Percentiles rank a stretch among this genome's conserved stretches.
Conservation (phyloP, 2,888 invertebrate genomes). For the Nomada flava region DNA sequence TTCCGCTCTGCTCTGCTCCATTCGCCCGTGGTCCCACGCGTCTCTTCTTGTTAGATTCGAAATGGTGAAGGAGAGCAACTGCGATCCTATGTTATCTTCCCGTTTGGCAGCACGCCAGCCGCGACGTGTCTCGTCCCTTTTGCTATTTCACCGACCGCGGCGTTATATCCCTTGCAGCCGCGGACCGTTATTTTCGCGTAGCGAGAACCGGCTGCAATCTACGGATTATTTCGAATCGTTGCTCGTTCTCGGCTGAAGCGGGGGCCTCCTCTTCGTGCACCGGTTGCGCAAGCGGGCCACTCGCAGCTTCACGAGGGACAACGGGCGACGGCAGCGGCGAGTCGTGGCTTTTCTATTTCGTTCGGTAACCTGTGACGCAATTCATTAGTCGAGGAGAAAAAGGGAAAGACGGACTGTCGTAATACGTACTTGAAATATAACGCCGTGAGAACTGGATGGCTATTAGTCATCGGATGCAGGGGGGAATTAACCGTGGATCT, state of each 20-base stretch:
- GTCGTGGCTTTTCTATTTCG: not conserved
- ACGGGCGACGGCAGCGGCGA: not conserved
- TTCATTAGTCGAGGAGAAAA: constrained; percentile 39
- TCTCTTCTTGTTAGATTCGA: constrained; percentile 19
- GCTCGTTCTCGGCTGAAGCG: not conserved
- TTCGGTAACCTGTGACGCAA: constrained; percentile 52
- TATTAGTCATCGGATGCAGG: constrained; percentile 36
- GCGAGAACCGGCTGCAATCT: constrained; percentile 59
- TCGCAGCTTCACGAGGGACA: not conserved
- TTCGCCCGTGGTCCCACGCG: not conserved
- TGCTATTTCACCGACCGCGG: constrained; percentile 59
- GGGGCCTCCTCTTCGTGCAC: not conserved
- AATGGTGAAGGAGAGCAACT: constrained; percentile 58
- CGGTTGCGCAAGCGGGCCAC: constrained; percentile 52
- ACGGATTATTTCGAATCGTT: constrained; percentile 64
- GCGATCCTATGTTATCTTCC: constrained; percentile 69
- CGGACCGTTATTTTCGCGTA: constrained; percentile 69
- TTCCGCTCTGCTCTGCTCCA: constrained; percentile 18
- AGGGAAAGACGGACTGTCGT: constrained; percentile 20
- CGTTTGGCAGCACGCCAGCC: constrained; percentile 68
- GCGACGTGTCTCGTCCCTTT: constrained; percentile 68
- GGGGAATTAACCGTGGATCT: constrained; percentile 6
- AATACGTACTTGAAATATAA: constrained; percentile 36
- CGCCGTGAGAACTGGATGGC: constrained; percentile 52
- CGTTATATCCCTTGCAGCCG: constrained; percentile 64